Percentiles rank a stretch among this genome's conserved stretches.
phyloP scores from a whole-genome alignment of 2,797 vertebrate genomes.

The Glyptemys insculpta region DNA sequence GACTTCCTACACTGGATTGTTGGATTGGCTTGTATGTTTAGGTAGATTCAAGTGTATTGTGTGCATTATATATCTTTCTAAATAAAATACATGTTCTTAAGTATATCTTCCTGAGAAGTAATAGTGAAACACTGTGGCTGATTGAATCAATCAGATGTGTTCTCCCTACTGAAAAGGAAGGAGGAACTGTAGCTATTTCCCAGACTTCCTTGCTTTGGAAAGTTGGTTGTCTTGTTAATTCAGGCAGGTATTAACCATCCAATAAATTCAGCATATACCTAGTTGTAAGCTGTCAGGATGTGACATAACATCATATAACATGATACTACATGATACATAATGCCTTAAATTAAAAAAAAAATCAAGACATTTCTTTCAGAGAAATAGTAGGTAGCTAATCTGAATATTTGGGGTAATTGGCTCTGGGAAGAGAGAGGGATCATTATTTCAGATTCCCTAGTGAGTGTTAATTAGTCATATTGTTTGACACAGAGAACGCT shows the following conservation, averaged over 20 bases:
- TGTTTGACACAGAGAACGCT: conserved; percentile 83
- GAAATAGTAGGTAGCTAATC: conserved; percentile 82
- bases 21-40: not conserved
- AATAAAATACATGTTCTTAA: conserved; percentile 47
- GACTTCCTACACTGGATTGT: not conserved
- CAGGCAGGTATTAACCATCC: conserved; percentile 81
- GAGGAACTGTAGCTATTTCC: conserved; percentile 69
- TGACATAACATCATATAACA: conserved; percentile 85
- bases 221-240: conserved; percentile 84
- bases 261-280: conserved; percentile 82
- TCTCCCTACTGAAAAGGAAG: conserved; percentile 65
- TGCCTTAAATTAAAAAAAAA: conserved; percentile 81
- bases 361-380: conserved; percentile 81
- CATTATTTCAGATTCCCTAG: conserved; percentile 85
- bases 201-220: conserved; percentile 77
- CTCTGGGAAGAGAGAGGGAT: conserved; percentile 82
- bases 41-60: not conserved
- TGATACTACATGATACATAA: conserved; percentile 86
- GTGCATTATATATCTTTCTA: conserved; percentile 15
- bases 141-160: conserved; percentile 44
- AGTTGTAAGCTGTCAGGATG: conserved; percentile 84
- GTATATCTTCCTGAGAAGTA: conserved; percentile 34
- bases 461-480: conserved; percentile 87
- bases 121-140: conserved; percentile 70
- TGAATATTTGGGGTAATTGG: conserved; percentile 88